Evolutionary conservation across 2,888 invertebrate genomes (phyloP).

Genomic region (Dysmachus trigonus): DNA sequence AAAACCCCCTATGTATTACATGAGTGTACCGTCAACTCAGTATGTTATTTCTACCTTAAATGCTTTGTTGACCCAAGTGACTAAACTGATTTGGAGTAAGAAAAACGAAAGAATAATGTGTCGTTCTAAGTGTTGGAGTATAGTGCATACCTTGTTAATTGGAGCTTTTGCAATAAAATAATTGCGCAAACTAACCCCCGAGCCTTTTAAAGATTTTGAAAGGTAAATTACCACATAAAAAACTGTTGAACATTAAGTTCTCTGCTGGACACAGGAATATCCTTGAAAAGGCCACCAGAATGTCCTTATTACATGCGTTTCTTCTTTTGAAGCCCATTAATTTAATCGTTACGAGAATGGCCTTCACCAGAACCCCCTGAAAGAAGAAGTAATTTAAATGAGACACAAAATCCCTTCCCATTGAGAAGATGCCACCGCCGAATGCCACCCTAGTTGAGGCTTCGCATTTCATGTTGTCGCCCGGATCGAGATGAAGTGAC

Average conservation of each 20-base stretch:
- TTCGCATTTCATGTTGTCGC: neutral
- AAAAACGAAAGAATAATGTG: neutral
- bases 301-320: neutral
- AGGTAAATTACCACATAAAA: neutral
- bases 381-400: neutral
- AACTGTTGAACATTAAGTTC: neutral
- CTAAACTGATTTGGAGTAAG: neutral
- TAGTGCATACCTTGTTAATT: neutral
- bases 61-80: neutral
- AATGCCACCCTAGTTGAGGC: constrained; percentile 32
- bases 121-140: neutral
- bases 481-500: neutral
- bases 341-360: neutral
- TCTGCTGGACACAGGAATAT: neutral
- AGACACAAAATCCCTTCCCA: constrained; percentile 10
- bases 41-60: neutral
- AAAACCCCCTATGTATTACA: constrained; percentile 4
- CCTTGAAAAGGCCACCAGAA: neutral
- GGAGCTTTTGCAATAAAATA: neutral
- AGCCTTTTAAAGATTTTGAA: neutral
- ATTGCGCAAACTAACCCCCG: neutral
- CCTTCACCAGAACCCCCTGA: neutral
- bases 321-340: neutral
- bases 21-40: neutral
- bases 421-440: neutral